Evolutionary conservation across 2,797 vertebrate species (phyloP).

Genomic region (Cirrhinus mrigala): DNA sequence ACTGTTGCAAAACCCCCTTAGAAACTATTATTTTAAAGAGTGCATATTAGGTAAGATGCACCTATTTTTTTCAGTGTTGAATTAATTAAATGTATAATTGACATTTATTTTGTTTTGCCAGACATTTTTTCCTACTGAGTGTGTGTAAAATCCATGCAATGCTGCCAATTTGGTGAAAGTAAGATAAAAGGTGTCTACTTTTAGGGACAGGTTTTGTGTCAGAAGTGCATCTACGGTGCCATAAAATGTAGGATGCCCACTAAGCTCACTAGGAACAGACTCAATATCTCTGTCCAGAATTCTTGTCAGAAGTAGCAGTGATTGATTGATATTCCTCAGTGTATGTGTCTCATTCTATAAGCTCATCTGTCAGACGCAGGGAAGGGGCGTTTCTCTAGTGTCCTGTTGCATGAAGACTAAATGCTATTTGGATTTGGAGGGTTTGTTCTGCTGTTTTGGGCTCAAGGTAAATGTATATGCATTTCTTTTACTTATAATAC

Average conservation of each 20-base stretch:
- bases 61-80: not conserved
- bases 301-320: not conserved
- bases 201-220: not conserved
- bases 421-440: not conserved
- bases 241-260: not conserved
- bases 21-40: no score
- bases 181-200: not conserved
- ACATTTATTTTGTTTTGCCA: not conserved
- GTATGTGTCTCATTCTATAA: slow-evolving; percentile 2
- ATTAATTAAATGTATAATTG: not conserved
- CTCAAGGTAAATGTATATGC: not conserved
- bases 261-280: not conserved
- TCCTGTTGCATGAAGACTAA: not conserved
- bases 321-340: slow-evolving; percentile 31
- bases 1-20: not conserved
- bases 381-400: slow-evolving; percentile 2
- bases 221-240: not conserved
- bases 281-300: not conserved
- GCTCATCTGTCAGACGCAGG: slow-evolving; percentile 21
- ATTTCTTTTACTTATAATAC: not conserved
- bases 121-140: not conserved
- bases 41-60: not conserved
- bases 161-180: not conserved
- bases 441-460: not conserved
- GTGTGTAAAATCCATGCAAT: not conserved